These are phyloP conservation scores for Poeciliopsis prolifica DNA, from an alignment of 2,113 vertebrate species.

Conservation along the genomic window DNA sequence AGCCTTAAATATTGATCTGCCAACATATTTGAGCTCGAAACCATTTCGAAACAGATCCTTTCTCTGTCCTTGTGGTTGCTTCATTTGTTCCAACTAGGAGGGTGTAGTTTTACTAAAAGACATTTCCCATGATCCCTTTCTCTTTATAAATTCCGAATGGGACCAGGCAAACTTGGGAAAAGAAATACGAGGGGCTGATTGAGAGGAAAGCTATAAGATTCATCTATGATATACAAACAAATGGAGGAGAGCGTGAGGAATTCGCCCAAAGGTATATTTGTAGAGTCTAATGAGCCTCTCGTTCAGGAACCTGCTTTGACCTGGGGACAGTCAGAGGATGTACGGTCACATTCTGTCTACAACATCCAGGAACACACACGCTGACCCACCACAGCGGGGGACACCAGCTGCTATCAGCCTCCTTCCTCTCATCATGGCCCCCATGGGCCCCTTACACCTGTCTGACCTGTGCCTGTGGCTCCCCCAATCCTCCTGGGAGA, in stretches of 20 bases:
- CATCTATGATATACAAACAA: too few species aligned
- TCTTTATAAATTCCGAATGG: neutral
- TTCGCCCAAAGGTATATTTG: neutral
- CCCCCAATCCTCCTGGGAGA: neutral
- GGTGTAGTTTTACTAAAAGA: neutral
- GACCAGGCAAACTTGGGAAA: neutral
- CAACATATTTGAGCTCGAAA: too few species aligned
- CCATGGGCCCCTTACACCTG: conserved; percentile 1
- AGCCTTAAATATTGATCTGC: too few species aligned
- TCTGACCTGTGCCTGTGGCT: conserved; percentile 24
- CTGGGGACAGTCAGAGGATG: conserved; percentile 36
- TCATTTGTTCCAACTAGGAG: neutral
- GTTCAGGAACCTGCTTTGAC: conserved; percentile 32
- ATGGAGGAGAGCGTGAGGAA: too few species aligned
- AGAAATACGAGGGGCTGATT: too few species aligned
- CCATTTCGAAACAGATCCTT: neutral
- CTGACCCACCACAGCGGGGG: neutral
- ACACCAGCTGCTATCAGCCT: conserved; percentile 49
- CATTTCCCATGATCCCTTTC: neutral
- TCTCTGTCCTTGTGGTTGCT: neutral
- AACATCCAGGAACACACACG: conserved; percentile 26
- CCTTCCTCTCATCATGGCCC: conserved; percentile 2
- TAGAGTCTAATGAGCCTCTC: neutral
- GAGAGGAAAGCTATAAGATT: too few species aligned
- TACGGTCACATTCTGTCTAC: conserved; percentile 18